Evolutionary conservation across 2,888 invertebrate species (phyloP).

Genomic region (Hirtodrosophila confusa): DNA sequence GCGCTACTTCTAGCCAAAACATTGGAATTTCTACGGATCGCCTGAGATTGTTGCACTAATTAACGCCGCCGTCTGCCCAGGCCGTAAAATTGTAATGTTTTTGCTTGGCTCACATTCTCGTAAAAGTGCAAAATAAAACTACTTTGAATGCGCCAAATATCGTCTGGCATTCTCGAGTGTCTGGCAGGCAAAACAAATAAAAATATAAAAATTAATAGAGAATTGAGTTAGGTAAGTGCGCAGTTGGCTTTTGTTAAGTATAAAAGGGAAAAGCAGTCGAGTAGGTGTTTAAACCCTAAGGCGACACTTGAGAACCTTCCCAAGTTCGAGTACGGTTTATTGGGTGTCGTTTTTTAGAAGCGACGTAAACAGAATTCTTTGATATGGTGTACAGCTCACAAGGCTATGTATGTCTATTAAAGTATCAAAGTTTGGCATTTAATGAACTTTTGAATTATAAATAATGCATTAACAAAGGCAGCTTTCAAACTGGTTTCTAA

Average conservation of each 20-base stretch:
- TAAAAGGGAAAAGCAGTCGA: conserved; percentile 5
- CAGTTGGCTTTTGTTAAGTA: neutral
- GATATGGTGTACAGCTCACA: neutral
- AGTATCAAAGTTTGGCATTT: conserved; percentile 56
- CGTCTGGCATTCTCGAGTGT: conserved; percentile 48
- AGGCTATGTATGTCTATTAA: neutral
- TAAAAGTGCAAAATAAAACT: conserved; percentile 40
- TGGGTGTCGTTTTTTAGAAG: too few species aligned
- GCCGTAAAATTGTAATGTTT: conserved; percentile 34
- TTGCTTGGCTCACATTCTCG: conserved; percentile 15
- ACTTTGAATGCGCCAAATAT: conserved; percentile 36
- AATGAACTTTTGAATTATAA: conserved; percentile 52
- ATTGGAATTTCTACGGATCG: conserved; percentile 36
- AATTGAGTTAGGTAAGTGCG: too few species aligned
- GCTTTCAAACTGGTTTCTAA: conserved; percentile 48
- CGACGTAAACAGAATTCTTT: too few species aligned
- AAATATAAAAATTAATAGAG: neutral
- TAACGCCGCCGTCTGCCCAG: conserved; percentile 50
- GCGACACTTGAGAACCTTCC: conserved; percentile 6
- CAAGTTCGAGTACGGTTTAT: too few species aligned
- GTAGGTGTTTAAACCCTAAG: conserved; percentile 13
- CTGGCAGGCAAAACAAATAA: conserved; percentile 26
- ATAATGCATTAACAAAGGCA: conserved; percentile 39
- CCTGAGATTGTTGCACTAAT: conserved; percentile 46
- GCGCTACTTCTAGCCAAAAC: conserved; percentile 21